Evolutionary conservation across 2,797 vertebrate species (phyloP), one percentile per base, ranked within the genome.

Genomic region (Vireo griseus): DNA sequence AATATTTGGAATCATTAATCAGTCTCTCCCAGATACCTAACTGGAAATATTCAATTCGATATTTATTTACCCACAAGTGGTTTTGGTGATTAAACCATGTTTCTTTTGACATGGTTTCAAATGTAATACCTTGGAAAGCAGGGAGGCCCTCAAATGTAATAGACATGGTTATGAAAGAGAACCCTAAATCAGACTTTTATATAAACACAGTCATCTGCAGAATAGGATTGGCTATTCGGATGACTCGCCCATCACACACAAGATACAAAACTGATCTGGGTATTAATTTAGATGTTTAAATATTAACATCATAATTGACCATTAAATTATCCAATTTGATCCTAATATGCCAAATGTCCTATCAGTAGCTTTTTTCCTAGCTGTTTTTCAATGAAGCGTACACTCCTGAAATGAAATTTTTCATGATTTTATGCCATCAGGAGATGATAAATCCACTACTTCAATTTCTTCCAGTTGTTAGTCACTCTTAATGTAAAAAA

Each of bases 181-280:
- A 24, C 3, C 16, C 5, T 26, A 45, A 75, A 74, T 6, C 2
- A 90, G n/a, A 57, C 4, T 74, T 74, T 48, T 82, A 51, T 28
- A 45, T 5, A 54, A 62, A 5, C 2, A 13, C 16, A 48, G 21
- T 3, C 37, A 74, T 92, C 25, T 61, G 40, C 6, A 61, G 18
- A 50, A 6, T 21, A 62, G 35, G 8, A 25, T 77, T 75, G 16
- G 55, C 13, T 59, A 14, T 52, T 78, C 42, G 45, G 13, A 11
- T 67, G 13, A 65, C 79, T 51, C 0, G 0, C 5, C 35, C 16
- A 33, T 61, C 52, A 28, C n/a, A 39, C 73, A 42, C 45, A 84
- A 65, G 51, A 57, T 35, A 31, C 10, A 52, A 59, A 81, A 75
- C 4, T 16, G 45, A 57, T 13, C 11, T 39, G 72, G 21, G 39